These are phyloP conservation scores for Andrena fulva DNA, from an alignment of 2,888 invertebrate genomes.

Conservation along the genomic window DNA sequence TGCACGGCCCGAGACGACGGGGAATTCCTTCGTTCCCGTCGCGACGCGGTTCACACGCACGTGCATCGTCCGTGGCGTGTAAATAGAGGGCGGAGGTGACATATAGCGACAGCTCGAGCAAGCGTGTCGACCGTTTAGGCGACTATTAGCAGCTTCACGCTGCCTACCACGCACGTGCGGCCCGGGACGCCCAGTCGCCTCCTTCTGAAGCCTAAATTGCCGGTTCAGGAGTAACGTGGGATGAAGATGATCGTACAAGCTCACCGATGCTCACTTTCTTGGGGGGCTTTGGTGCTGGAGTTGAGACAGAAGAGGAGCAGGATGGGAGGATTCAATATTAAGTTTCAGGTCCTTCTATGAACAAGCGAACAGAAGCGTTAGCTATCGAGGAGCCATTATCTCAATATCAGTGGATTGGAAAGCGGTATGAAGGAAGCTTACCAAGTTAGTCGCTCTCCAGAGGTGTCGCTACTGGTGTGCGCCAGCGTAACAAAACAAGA, in stretches of 20 bases:
- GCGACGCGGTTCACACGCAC: constrained; percentile 65
- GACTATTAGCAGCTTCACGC: constrained; percentile 74
- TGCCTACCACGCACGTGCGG: constrained; percentile 66
- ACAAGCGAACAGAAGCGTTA: too few relatives aligned
- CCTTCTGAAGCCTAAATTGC: background rate
- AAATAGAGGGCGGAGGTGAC: constrained; percentile 74
- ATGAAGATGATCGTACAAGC: background rate
- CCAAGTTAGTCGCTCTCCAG: too few relatives aligned
- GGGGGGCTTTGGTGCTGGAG: background rate
- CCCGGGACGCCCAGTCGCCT: constrained; percentile 5
- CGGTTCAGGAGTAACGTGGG: background rate
- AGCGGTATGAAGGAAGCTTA: too few relatives aligned
- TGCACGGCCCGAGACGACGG: constrained; percentile 10
- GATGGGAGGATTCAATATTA: too few relatives aligned
- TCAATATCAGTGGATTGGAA: too few relatives aligned
- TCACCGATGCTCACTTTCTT: background rate
- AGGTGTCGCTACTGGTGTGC: too few relatives aligned
- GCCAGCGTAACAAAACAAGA: too few relatives aligned
- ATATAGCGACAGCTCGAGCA: constrained; percentile 75
- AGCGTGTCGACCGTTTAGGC: constrained; percentile 77
- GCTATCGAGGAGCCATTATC: too few relatives aligned
- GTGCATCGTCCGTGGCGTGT: constrained; percentile 65
- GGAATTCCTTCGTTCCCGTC: constrained; percentile 51
- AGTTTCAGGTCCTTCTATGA: too few relatives aligned
- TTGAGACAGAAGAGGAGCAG: too few relatives aligned